phyloP scores from a whole-genome alignment of 2,797 vertebrate species.

The Hozukius guyotensis region DNA sequence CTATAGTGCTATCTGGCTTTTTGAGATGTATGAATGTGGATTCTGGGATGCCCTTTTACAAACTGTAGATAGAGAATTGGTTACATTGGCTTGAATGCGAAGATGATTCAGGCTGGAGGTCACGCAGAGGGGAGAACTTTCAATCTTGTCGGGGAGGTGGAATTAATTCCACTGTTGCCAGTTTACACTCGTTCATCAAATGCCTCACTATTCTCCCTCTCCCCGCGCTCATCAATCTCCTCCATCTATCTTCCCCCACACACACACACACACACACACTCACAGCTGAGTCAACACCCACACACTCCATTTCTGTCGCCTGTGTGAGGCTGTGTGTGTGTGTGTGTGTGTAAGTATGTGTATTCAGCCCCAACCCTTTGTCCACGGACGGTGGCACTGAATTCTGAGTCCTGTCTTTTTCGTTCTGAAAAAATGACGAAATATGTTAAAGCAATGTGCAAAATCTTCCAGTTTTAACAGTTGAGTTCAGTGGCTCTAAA shows the following conservation, averaged over 20 bases:
- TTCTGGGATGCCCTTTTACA: slow-evolving; percentile 27
- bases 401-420: slow-evolving; percentile 36
- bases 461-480: neutral
- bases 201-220: slow-evolving; percentile 78
- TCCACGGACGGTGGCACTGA: slow-evolving; percentile 61
- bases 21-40: slow-evolving; percentile 8
- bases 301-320: slow-evolving; percentile 79
- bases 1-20: neutral
- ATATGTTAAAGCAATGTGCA: neutral
- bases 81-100: slow-evolving; percentile 34
- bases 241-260: slow-evolving; percentile 63
- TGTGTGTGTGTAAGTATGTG: slow-evolving; percentile 31
- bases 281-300: slow-evolving; percentile 86
- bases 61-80: slow-evolving; percentile 30
- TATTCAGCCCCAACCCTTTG: slow-evolving; percentile 58
- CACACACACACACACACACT: slow-evolving; percentile 45
- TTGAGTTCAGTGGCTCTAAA: neutral
- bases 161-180: slow-evolving; percentile 83
- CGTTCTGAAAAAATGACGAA: neutral
- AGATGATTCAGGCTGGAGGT: slow-evolving; percentile 70
- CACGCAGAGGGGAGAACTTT: slow-evolving; percentile 76
- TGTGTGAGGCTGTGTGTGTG: slow-evolving; percentile 41
- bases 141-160: slow-evolving; percentile 77
- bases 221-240: slow-evolving; percentile 79
- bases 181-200: slow-evolving; percentile 85